Base-by-base conservation (phyloP, 2,113 vertebrate genomes). In the Pleuronectes platessa region DNA sequence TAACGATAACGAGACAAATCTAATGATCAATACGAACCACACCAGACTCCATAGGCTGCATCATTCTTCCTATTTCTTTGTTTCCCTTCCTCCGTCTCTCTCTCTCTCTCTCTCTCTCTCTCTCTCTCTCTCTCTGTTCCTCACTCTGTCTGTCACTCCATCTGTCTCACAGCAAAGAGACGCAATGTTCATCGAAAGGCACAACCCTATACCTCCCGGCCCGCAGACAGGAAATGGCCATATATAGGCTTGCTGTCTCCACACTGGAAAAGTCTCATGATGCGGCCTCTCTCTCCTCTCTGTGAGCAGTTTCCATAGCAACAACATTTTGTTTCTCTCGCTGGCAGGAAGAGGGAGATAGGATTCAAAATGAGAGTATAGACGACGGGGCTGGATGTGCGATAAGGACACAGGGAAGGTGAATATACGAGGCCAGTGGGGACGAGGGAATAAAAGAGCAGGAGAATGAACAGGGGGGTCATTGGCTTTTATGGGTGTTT, bases 291-390 rank as follows among this genome's bases (percentile, higher is more conserved):
- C 84, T 84, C 89, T 78, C 71, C 55, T 78, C 81, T 87, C 89
- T 71, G 75, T 68, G 76, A 88, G 77, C 89, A 86, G 93, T 95
- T 94, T 92, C 94, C 93, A 95, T 94, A 87, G 94, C 90, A 94
- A 95, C 94, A 88, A 88, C 72, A 88, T 91, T 93, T 92, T 94
- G 90, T 93, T 93, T 89, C 86, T 85, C 83, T 90, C 56, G 55
- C 82, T 90, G 90, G 82, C 86, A 88, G 83, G 85, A 90, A 88
- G 76, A 77, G 68, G 74, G 66, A 71, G 86, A 87, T 76, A 71
- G 65, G 83, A 71, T 78, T 68, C 17, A 71, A 86, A 82, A 76
- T 64, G 82, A 81, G 73, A 61, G 47, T 18, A 18, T 12, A 27
- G 72, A 82, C 62, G 60, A 63, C 74, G 26, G 59, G 17, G 66